These are phyloP conservation scores for Pimpla rufipes DNA, from an alignment of 2,888 invertebrate genomes.

Conservation along the genomic window DNA sequence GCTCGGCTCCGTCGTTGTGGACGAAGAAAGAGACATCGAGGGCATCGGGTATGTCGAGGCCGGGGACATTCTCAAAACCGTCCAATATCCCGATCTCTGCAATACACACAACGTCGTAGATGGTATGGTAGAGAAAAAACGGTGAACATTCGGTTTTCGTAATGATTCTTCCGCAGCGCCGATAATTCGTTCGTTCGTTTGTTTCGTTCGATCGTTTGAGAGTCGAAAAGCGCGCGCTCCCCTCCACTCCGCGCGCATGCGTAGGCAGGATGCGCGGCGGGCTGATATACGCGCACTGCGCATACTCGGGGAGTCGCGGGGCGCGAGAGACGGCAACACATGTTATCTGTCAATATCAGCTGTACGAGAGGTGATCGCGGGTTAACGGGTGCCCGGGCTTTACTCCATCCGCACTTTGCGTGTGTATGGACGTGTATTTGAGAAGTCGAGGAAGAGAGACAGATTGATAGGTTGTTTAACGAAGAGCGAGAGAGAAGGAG, in stretches of 20 bases:
- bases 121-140: too few species aligned
- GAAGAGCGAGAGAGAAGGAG: background rate
- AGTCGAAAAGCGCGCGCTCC: slow-evolving; percentile 1
- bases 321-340: background rate
- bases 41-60: slow-evolving; percentile 54
- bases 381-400: background rate
- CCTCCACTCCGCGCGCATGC: too few species aligned
- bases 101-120: background rate
- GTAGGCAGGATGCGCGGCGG: background rate
- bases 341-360: slow-evolving; percentile 42
- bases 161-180: too few species aligned
- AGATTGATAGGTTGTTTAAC: too few species aligned
- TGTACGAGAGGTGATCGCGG: background rate
- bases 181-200: too few species aligned
- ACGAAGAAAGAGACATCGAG: slow-evolving; percentile 72
- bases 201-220: too few species aligned
- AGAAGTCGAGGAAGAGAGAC: background rate
- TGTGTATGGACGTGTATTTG: background rate
- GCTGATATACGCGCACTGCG: background rate
- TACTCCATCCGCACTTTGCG: background rate
- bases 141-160: too few species aligned
- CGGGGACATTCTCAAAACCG: slow-evolving; percentile 66
- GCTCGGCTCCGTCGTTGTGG: slow-evolving; percentile 43
- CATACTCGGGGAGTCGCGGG: background rate
- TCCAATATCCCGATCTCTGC: slow-evolving; percentile 72